These are phyloP conservation scores for Scomberomorus guttatus DNA, from an alignment of 2,797 vertebrate species.

Conservation along the genomic window DNA sequence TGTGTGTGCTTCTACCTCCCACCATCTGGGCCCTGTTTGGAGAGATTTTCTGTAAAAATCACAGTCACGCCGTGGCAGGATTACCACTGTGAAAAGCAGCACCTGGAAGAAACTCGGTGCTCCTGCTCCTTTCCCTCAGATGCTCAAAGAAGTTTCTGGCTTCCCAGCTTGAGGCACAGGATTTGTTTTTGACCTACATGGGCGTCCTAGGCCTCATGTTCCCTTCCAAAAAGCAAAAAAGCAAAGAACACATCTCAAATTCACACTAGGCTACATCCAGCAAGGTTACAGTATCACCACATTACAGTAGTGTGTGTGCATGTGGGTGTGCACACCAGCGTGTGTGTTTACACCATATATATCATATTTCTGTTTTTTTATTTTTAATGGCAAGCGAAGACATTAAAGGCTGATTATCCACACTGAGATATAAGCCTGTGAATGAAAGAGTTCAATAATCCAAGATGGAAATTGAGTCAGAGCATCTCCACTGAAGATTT, in stretches of 20 bases:
- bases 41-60: slow-evolving; percentile 82
- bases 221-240: slow-evolving; percentile 60
- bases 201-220: slow-evolving; percentile 73
- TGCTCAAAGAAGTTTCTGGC: slow-evolving; percentile 80
- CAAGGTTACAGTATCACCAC: slow-evolving; percentile 62
- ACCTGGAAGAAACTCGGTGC: slow-evolving; percentile 80
- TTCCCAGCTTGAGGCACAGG: slow-evolving; percentile 80
- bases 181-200: slow-evolving; percentile 84
- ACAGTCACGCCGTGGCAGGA: slow-evolving; percentile 80
- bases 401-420: slow-evolving; percentile 66
- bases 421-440: slow-evolving; percentile 64
- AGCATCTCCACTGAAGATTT: slow-evolving; percentile 66
- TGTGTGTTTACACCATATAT: slow-evolving; percentile 45
- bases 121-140: slow-evolving; percentile 73
- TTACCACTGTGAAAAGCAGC: slow-evolving; percentile 81
- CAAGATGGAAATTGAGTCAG: slow-evolving; percentile 66
- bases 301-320: slow-evolving; percentile 52
- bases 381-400: slow-evolving; percentile 55
- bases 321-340: slow-evolving; percentile 17
- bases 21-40: slow-evolving; percentile 82
- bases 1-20: slow-evolving; percentile 65
- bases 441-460: slow-evolving; percentile 75
- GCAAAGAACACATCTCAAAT: slow-evolving; percentile 67
- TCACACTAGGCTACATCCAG: slow-evolving; percentile 54
- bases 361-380: slow-evolving; percentile 50